phyloP scores from a whole-genome alignment of 2,797 vertebrate species.

The Morelia viridis region DNA sequence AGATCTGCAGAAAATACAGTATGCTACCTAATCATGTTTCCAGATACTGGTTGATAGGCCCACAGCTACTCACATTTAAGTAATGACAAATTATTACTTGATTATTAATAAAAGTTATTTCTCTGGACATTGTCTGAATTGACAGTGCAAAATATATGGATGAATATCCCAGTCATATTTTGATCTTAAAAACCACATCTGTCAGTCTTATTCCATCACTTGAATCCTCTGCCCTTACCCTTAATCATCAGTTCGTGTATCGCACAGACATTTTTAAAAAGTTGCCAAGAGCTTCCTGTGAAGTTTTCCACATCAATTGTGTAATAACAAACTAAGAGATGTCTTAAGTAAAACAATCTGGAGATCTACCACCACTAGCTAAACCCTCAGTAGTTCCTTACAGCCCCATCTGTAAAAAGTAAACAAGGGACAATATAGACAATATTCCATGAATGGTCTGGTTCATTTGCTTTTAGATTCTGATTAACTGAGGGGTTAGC shows the following conservation, averaged over 20 bases:
- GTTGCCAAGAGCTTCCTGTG: neutral
- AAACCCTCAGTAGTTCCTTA: conserved; percentile 18
- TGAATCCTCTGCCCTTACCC: neutral
- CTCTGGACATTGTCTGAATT: neutral
- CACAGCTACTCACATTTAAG: neutral
- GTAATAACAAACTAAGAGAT: no score
- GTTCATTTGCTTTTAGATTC: neutral
- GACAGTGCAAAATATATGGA: neutral
- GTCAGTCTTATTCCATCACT: neutral
- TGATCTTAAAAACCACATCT: neutral
- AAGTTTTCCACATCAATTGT: no score
- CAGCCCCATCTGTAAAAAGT: conserved; percentile 1
- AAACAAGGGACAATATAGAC: neutral
- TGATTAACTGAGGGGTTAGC: neutral
- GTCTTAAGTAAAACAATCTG: neutral
- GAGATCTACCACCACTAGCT: neutral
- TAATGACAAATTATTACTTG: neutral
- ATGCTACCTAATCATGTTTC: conserved; percentile 12
- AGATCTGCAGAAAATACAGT: conserved; percentile 22
- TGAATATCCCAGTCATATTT: neutral
- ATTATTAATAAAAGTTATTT: conserved; percentile 21
- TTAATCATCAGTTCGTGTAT: neutral
- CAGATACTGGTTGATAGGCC: conserved; percentile 16
- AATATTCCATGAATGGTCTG: neutral
- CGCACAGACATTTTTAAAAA: neutral